Evolutionary conservation across 2,888 invertebrate genomes (phyloP), one percentile per base, ranked within the genome.

Genomic region (Papilio elwesi): DNA sequence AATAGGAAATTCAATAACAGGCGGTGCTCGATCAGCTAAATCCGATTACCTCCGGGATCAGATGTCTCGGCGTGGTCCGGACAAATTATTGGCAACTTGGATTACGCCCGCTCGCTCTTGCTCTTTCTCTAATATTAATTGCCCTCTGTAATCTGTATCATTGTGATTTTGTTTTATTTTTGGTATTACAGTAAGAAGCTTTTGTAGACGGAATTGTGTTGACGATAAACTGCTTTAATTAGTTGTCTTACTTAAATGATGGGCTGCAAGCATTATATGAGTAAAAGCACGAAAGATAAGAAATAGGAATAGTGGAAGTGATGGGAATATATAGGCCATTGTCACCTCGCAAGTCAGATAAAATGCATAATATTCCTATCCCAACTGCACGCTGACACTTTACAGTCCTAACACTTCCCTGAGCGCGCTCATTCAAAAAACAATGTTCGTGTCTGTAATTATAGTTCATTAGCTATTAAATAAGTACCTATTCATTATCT

Each of bases 41-140:
- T 93, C 92, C 85, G 92, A 93, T 92, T 92, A 92, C 82, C 77
- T 72, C 81, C 76, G 85, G 87, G 91, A 92, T 92, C 93, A 91
- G 91, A 92, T 92, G 91, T 90, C 91, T 87, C 84, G 85, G 76
- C 78, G 75, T 77, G 76, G 79, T 80, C 79, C 85, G 79, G 79
- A 59, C 82, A 87, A 86, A 90, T 89, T 90, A 88, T 86, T 87
- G 82, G 80, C 87, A 84, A 86, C 86, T 88, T 84, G 86, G 89
- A 87, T 91, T 88, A 90, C 80, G 71, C 55, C 68, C 75, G 71
- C 83, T 59, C 84, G 79, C 82, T 79, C 36, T 38, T 52, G 15
- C 52, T 15, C 52, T 7, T 15, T 38, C 57, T 57, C 36, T 57
- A 57, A 84, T 89, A 91, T 89, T 91, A 91, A 91, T 91, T 90